phyloP scores from a whole-genome alignment of 2,797 vertebrate genomes.

The Erethizon dorsatum region DNA sequence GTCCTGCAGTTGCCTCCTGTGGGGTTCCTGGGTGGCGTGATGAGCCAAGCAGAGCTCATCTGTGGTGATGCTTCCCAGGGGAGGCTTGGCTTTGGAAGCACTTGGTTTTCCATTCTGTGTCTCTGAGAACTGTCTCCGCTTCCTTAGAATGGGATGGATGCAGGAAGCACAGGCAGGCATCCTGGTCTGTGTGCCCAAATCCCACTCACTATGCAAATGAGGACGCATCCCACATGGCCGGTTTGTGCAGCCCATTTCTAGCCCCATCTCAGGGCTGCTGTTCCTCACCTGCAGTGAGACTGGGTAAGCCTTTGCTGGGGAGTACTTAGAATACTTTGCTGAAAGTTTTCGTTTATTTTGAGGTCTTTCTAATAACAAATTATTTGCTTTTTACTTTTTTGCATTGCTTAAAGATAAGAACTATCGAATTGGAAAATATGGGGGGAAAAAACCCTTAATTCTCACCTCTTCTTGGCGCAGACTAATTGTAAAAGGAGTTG shows the following conservation, averaged over 20 bases:
- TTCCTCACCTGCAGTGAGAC: background rate
- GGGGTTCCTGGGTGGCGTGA: background rate
- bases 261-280: background rate
- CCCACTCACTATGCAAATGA: background rate
- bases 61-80: conserved; percentile 19
- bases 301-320: background rate
- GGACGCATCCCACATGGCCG: background rate
- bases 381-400: conserved; percentile 15
- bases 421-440: background rate
- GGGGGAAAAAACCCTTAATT: background rate
- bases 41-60: conserved; percentile 7
- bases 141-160: background rate
- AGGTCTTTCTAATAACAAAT: background rate
- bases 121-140: background rate
- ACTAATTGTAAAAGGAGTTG: background rate
- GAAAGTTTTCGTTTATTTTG: conserved; percentile 42
- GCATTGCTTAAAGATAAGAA: background rate
- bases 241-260: too few species aligned
- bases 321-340: background rate
- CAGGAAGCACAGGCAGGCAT: background rate
- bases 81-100: background rate
- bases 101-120: background rate
- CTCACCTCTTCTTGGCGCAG: background rate
- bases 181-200: background rate
- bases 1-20: background rate